Base-by-base conservation (phyloP, 2,888 invertebrate species). In the Phanerotoma sp. region DNA sequence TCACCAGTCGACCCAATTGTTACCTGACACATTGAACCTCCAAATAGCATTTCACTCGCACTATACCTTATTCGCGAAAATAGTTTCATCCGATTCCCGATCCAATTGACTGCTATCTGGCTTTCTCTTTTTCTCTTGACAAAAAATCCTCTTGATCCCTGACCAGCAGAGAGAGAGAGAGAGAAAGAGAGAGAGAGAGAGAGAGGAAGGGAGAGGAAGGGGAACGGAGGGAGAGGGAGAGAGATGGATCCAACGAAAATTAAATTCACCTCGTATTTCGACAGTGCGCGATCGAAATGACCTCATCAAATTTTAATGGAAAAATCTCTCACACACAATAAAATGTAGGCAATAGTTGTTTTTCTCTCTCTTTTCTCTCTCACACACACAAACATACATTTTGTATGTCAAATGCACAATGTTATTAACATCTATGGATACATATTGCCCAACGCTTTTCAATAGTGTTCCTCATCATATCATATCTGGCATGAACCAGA, bases 251-350 rank as follows among this genome's bases (percentile, higher is more conserved):
- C 25, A 25, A 47, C 45, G 48, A 45, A 57, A 59, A 61, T 58
- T 57, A 51, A 57, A 59, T 57, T 59, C 51, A 48, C 46, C 44
- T 41, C 45, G 49, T 57, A 59, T 61, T 57, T 59, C 35, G 51
- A 51, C 16, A 22, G 16, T 18, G 35, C 13, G 25, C 21, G 30
- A 50, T 47, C 42, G 47, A 55, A 49, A 49, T 40, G 20, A 42
- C 38, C 47, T 51, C 57, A 51, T 56, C 50, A 55, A 54, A 53
- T 61, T 61, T 61, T 59, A 61, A 61, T 61, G 57, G 61, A 61
- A 57, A 57, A 61, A 59, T 61, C 53, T 55, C 53, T 61, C 37
- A 42, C 50, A 54, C 16, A 33, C 53, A 48, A 55, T 54, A 56
- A 52, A 58, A 46, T 42, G 1, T 33, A 15, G 25, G 7, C 25